Evolutionary conservation across 2,888 invertebrate genomes (phyloP), one percentile per base, ranked within the genome.

Genomic region (Hermaeophaga mercurialis): DNA sequence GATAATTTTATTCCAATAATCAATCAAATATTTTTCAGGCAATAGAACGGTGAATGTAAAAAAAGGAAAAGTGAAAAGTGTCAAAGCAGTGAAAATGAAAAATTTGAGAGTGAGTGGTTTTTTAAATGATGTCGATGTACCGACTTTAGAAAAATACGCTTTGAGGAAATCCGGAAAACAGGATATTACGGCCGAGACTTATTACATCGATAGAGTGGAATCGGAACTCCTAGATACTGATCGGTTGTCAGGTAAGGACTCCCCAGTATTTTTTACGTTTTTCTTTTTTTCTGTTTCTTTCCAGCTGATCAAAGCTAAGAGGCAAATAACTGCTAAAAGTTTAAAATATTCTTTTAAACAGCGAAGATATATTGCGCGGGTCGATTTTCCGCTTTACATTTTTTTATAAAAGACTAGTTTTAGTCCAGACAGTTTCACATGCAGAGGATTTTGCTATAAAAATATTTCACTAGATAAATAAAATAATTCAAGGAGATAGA

Each of bases 141-240:
- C 70, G 1, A 69, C 77, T 7, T 67, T 85, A 19, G 58, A 79
- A 17, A 72, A 79, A 47, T 76, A 79, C 59, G 75, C 80, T 0
- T 69, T 86, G 8, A 81, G 77, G 69, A 77, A 75, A 14, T 63
- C 63, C 1, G 83, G 80, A 1, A 67, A 80, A 64, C 85, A 85
- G 72, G 63, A 66, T 43, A 69, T 85, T 3, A 77, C 71, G 11
- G 43, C 43, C 8, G 73, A 74, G 66, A 66, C 68, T 6, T 74
- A 72, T 52, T 56, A 45, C 36, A 74, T 77, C 54, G 71, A 75
- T 31, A 69, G 70, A 31, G 59, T 82, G 5, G 62, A 67, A 24
- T 70, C 75, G 0, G 69, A 76, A 33, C 22, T 34, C 8, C 19
- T 61, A 33, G 38, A 59, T n/a, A 47, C 50, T 11, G 11, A 33